Percentiles rank a stretch among this genome's conserved stretches.
Conservation (phyloP, 2,888 invertebrate species). For the Eristalinus aeneus region DNA sequence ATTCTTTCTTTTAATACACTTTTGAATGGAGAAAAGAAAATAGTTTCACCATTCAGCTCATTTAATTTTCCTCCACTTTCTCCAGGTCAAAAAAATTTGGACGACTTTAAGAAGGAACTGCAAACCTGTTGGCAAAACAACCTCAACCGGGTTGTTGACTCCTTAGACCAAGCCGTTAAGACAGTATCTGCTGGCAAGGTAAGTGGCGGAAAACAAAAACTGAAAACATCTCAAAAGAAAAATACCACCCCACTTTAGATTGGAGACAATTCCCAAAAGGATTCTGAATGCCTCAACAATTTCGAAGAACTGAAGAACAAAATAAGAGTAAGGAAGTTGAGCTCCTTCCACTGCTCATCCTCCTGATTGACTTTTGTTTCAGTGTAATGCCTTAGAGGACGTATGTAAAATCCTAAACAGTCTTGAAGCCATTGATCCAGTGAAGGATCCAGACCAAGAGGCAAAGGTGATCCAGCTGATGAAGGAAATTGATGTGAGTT, state of each 20-base stretch:
- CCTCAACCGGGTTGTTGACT: background rate
- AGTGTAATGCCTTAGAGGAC: constrained; percentile 1
- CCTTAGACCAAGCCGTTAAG: background rate
- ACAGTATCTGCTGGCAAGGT: constrained; percentile 7
- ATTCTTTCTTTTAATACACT: too few relatives aligned
- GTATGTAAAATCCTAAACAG: constrained; percentile 26
- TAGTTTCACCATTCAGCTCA: too few relatives aligned
- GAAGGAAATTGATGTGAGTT: constrained; percentile 35
- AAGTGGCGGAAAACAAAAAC: background rate
- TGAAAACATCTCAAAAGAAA: background rate
- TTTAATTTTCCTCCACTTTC: background rate
- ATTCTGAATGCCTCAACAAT: background rate
- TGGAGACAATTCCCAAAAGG: constrained; percentile 6
- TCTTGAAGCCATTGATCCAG: background rate
- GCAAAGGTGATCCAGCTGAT: background rate
- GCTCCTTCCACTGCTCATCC: background rate
- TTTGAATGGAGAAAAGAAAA: too few relatives aligned
- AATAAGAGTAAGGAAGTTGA: constrained; percentile 4
- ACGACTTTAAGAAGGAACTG: constrained; percentile 3
- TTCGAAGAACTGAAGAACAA: constrained; percentile 22
- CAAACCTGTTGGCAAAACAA: background rate
- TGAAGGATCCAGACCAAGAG: constrained; percentile 1
- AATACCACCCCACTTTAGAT: background rate
- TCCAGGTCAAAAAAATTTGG: constrained; percentile 17
- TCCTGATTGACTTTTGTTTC: background rate